These are phyloP conservation scores for Nomada hirtipes DNA, from an alignment of 2,888 invertebrate species.

Conservation along the genomic window DNA sequence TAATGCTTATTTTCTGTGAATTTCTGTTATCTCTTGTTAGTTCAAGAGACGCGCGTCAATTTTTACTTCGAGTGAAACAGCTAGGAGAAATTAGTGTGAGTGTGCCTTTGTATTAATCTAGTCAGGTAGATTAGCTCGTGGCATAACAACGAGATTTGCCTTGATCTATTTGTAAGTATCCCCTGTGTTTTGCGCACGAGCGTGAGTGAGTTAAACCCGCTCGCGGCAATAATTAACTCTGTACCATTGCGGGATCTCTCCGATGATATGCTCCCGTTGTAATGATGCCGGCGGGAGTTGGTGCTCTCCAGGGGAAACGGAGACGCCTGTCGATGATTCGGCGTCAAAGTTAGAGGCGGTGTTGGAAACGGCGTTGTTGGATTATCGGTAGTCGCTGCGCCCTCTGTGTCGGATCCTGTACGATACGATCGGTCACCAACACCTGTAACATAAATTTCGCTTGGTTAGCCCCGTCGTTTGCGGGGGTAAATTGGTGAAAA, in stretches of 20 bases:
- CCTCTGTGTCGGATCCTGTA: slow-evolving; percentile 89
- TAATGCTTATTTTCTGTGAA: too few relatives aligned
- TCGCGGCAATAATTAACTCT: slow-evolving; percentile 66
- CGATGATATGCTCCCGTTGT: slow-evolving; percentile 80
- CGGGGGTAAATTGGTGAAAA: too few relatives aligned
- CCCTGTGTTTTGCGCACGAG: background rate
- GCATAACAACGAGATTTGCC: slow-evolving; percentile 53
- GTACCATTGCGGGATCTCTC: slow-evolving; percentile 79
- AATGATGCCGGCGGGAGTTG: slow-evolving; percentile 86
- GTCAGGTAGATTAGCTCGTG: slow-evolving; percentile 10
- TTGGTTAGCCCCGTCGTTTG: too few relatives aligned
- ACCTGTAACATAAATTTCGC: slow-evolving; percentile 71
- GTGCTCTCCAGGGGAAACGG: slow-evolving; percentile 90
- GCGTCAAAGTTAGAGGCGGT: slow-evolving; percentile 86
- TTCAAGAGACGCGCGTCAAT: too few relatives aligned
- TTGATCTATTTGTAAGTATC: slow-evolving; percentile 55
- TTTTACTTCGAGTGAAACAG: too few relatives aligned
- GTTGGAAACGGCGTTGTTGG: slow-evolving; percentile 86
- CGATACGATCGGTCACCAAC: slow-evolving; percentile 89
- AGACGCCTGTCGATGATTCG: slow-evolving; percentile 88
- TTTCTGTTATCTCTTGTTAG: too few relatives aligned
- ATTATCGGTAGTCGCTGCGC: slow-evolving; percentile 86
- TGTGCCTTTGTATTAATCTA: slow-evolving; percentile 37
- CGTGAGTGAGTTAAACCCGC: slow-evolving; percentile 37
- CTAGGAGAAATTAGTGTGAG: too few relatives aligned